Evolutionary conservation across 2,797 vertebrate species (phyloP), one percentile per base, ranked within the genome.

Genomic region (Helicolenus hilgendorfi): DNA sequence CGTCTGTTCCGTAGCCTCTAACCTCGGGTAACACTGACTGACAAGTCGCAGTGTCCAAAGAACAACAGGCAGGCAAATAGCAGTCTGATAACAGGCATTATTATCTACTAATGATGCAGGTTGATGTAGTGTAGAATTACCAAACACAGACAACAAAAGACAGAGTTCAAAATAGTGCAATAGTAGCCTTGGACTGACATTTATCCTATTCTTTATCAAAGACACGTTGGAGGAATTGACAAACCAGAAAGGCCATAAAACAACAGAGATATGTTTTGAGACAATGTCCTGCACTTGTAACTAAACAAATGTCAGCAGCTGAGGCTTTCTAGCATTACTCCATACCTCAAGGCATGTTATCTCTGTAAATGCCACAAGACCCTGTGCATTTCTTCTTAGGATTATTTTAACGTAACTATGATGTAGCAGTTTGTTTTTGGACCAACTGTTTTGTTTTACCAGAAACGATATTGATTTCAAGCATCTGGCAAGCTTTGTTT

Each of bases 21-120:
- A 95, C 86, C 90, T 91, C 75, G 80, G 85, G 85, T 93, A 81
- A 81, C 81, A 41, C 41, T 87, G 71, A 93, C 60, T 86, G 92
- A 91, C 80, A 91, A 82, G 64, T 36, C 75, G 31, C 36, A 31
- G 83, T 58, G 63, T 83, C 55, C 45, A 58, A 72, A 81, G 53
- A 88, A 74, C 73, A 88, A 77, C 79, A 80, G 55, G 56, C 69
- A 84, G 9, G n/a, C 20, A 89, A 82, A 76, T 41, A 59, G 45
- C 77, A 67, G 69, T 27, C 78, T 77, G 84, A 86, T 79, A 79
- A 83, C 80, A 75, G 67, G 68, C 77, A 84, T 87, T 83, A 71
- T 78, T 81, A 72, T 85, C 64, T 72, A 58, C 71, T 81, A 65
- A 87, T 84, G 35, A 84, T 53, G 80, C 58, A 71, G 83, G 59